Conservation (phyloP, 2,888 invertebrate species). For the Nezara viridula region DNA sequence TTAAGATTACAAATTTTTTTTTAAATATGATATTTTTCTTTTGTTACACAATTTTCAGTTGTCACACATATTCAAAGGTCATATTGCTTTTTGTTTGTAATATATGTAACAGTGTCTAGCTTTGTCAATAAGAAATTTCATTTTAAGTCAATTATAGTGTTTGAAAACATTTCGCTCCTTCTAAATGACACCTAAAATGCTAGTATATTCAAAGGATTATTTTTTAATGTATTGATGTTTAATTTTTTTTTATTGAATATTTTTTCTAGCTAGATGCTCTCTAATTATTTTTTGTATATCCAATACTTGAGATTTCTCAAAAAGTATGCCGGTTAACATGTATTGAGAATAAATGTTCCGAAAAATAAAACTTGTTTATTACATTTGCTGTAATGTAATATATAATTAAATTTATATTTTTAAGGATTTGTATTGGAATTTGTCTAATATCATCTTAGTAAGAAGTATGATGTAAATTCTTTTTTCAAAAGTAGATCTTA, state of each 20-base stretch:
- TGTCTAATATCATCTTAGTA: background rate
- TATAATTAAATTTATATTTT: slow-evolving; percentile 31
- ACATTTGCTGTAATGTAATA: slow-evolving; percentile 6
- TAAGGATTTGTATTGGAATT: background rate
- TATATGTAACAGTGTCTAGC: background rate
- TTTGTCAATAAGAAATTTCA: background rate
- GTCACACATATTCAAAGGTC: background rate
- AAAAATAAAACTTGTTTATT: background rate
- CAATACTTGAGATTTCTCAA: background rate
- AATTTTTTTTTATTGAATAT: background rate
- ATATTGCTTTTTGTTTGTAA: background rate
- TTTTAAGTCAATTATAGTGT: background rate
- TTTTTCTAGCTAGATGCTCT: background rate
- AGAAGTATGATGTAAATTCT: slow-evolving; percentile 18
- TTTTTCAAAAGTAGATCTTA: slow-evolving; percentile 41
- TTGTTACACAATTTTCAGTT: no score
- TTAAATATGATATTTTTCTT: background rate
- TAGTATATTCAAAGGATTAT: background rate
- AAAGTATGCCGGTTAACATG: background rate
- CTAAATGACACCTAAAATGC: no score
- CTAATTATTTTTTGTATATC: background rate
- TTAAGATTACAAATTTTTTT: background rate
- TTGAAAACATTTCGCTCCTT: background rate
- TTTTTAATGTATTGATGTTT: background rate
- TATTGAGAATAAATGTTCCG: background rate